Conservation (phyloP, 1,140 invertebrate genomes). For the Penaeus vannamei region DNA sequence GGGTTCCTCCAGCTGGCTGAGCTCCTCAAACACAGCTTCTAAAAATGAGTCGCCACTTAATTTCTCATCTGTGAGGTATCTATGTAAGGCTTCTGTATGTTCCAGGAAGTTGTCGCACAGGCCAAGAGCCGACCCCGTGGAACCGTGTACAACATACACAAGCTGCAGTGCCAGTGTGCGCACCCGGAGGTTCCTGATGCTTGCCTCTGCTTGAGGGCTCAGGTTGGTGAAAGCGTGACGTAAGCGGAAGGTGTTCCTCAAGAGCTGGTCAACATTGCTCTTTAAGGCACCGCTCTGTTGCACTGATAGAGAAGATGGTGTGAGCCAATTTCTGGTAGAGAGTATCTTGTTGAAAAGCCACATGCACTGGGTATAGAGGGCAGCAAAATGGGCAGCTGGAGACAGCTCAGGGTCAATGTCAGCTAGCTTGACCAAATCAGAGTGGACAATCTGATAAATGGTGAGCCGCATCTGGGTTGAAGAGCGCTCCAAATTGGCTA, state of each 20-base stretch:
- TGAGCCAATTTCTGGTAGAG: conserved; percentile 73
- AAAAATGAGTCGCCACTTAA: conserved; percentile 81
- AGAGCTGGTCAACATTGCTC: conserved; percentile 77
- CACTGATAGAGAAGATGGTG: conserved; percentile 72
- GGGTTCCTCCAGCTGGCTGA: conserved; percentile 84
- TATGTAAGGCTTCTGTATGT: conserved; percentile 77
- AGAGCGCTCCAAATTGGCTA: conserved; percentile 59
- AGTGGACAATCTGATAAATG: conserved; percentile 65
- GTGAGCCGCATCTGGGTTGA: conserved; percentile 65
- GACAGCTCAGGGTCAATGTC: conserved; percentile 87
- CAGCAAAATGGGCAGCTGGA: conserved; percentile 88
- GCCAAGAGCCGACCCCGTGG: conserved; percentile 77
- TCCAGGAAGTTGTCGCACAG: conserved; percentile 78
- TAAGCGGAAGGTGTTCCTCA: conserved; percentile 83
- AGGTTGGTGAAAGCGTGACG: conserved; percentile 89
- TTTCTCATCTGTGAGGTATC: conserved; percentile 60
- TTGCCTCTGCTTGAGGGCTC: conserved; percentile 80
- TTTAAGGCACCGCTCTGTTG: conserved; percentile 74
- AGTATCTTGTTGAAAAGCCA: conserved; percentile 72
- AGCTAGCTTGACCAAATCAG: conserved; percentile 77
- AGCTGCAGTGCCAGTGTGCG: conserved; percentile 88
- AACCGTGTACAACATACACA: conserved; percentile 80
- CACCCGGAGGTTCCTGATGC: conserved; percentile 87
- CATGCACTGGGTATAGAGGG: conserved; percentile 81
- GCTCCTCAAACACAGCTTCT: conserved; percentile 82